Base-by-base conservation (phyloP, 2,888 invertebrate genomes). In the Catocala nupta region DNA sequence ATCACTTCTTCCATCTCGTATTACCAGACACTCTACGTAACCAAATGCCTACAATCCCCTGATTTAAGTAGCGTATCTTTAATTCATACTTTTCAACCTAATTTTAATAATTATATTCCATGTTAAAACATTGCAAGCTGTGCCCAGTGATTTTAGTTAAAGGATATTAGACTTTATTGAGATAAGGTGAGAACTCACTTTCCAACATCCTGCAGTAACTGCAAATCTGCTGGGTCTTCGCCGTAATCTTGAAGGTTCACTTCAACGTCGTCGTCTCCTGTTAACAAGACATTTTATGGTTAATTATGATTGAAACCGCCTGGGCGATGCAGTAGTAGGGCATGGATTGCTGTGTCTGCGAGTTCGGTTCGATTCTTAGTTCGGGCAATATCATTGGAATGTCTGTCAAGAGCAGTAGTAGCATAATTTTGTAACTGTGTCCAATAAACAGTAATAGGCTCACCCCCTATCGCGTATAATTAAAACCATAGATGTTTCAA, bases 191-290 rank as follows among this genome's bases (percentile, higher is more conserved):
- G 42, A 55, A 95, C 96, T 96, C 91, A 96, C 96, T 96, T 96
- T 90, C 96, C 96, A 72, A 96, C 95, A 73, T 95, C 95, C 81
- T 96, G 96, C 68, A 96, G 90, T 75, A 96, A 82, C 81, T 96
- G 95, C 81, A 96, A 90, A 76, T 96, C 96, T 73, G 96, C 91
- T 9, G 95, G 95, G 78, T 96, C 96, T 74, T 96, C 96, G 50
- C 95, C 94, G 86, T 96, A 96, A 82, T 96, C 96, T 16, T 91
- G 83, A 68, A 86, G 79, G 75, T 85, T 91, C 57, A 90, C 83
- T 72, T 91, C 93, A 48, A 91, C 83, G 64, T 94, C 93, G 66
- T 93, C 90, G 78, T 96, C 95, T 68, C 95, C 95, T 89, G 89
- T 67, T 70, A 52, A 78, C 65, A 76, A 73, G 68, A 57, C 6